These are phyloP conservation scores for Drosophila grimshawi DNA, from an alignment of 1,140 invertebrate genomes.

Conservation along the genomic window DNA sequence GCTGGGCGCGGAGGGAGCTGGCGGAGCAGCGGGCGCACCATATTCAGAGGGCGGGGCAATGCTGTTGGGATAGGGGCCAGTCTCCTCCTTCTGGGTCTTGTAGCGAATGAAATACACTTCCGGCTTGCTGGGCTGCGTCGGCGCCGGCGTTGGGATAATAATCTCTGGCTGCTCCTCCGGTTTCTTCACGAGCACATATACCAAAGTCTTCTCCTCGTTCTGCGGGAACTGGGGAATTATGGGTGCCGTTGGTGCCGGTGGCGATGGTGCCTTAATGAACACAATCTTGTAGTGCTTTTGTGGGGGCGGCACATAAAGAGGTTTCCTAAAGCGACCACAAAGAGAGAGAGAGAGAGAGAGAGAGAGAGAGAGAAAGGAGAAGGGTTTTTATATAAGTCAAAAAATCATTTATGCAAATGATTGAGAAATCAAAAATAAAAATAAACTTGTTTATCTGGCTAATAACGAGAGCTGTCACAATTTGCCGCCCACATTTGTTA, in stretches of 20 bases:
- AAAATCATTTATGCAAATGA: conserved; percentile 35
- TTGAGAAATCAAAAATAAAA: conserved; percentile 9
- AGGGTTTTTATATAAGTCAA: conserved; percentile 12
- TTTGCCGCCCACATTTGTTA: conserved; percentile 28
- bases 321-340: conserved; percentile 83
- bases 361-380: neutral
- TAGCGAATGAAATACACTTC: conserved; percentile 95
- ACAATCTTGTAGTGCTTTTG: conserved; percentile 96
- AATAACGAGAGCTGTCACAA: conserved; percentile 53
- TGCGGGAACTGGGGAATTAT: conserved; percentile 90
- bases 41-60: conserved; percentile 85
- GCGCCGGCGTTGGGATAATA: conserved; percentile 90
- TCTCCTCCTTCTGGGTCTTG: conserved; percentile 89
- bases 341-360: neutral
- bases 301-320: conserved; percentile 88
- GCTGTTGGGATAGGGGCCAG: conserved; percentile 85
- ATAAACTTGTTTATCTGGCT: conserved; percentile 23
- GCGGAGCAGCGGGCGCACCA: conserved; percentile 84
- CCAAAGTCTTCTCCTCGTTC: conserved; percentile 94
- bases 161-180: conserved; percentile 92
- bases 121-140: conserved; percentile 92
- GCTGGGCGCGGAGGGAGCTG: conserved; percentile 78
- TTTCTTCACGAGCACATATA: conserved; percentile 95
- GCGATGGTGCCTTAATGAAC: conserved; percentile 94
- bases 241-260: conserved; percentile 91